Evolutionary conservation across 2,888 invertebrate genomes (phyloP), one percentile per base, ranked within the genome.

Genomic region (Lithophane ornitopus): DNA sequence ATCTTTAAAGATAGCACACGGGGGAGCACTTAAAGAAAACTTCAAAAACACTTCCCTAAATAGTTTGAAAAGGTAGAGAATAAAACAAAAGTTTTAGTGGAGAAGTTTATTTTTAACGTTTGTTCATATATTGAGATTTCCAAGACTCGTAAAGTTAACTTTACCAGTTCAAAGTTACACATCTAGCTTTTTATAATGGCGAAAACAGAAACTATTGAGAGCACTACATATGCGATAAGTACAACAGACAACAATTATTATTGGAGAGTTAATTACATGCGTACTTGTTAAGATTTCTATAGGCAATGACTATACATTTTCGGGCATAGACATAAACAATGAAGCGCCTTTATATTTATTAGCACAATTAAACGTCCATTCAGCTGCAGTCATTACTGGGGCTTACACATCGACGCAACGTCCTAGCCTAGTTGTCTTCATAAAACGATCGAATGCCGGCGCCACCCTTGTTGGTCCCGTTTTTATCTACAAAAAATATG

Each of bases 381-480:
- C 62, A 77, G 72, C 76, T 76, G 74, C 80, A 85, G 82, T 78
- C 82, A 82, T 85, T 86, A 85, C 86, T 88, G 77, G 82, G 70
- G 80, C 82, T 85, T 83, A 84, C 70, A 84, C 81, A 85, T 81
- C 76, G 81, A 82, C 75, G 77, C 78, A 72, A 84, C 78, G 69
- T 85, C 87, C 80, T 84, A 78, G 76, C 75, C 75, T 87, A 85
- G 83, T 87, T 82, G 70, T 80, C 73, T 84, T 84, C 82, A 74
- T 85, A 81, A 84, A 87, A 87, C 86, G 82, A 89, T 88, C 80
- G 83, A 85, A 84, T 84, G 73, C 65, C 84, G 88, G 89, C 89
- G 91, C 90, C 90, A 89, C 88, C 88, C 89, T 89, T 86, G 90
- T 95, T 95, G 95, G 95, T 95, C 95, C 95, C 95, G 89, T 90